Percentiles rank a stretch among this genome's conserved stretches.
Conservation (phyloP, 2,888 invertebrate genomes). For the Neoscelio sp. region DNA sequence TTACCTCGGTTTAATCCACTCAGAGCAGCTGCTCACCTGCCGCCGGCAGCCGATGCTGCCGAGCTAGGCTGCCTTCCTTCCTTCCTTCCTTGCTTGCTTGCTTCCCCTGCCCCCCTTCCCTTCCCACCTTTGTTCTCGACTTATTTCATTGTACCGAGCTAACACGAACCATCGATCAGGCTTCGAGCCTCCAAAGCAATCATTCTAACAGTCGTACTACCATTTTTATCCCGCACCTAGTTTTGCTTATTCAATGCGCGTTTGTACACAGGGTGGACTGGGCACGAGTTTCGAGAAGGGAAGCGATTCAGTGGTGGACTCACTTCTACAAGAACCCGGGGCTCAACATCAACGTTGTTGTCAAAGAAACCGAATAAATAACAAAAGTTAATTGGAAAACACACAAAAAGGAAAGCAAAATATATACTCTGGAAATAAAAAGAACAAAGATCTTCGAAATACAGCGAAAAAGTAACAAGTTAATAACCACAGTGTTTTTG, state of each 20-base stretch:
- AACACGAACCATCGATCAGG: slow-evolving; percentile 65
- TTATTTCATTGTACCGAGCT: slow-evolving; percentile 71
- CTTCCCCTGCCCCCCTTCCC: slow-evolving; percentile 46
- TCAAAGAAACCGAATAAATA: too few species aligned
- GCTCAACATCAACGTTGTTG: too few species aligned
- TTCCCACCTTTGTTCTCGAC: slow-evolving; percentile 74
- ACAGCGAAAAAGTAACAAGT: too few species aligned
- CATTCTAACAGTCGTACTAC: slow-evolving; percentile 33
- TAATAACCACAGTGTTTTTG: too few species aligned
- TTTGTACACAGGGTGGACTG: too few species aligned
- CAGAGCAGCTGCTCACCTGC: slow-evolving; percentile 78
- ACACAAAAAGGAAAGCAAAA: too few species aligned
- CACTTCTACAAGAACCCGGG: too few species aligned
- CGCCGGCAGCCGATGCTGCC: slow-evolving; percentile 70
- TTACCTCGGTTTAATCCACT: slow-evolving; percentile 81
- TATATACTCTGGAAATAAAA: too few species aligned
- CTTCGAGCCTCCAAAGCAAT: slow-evolving; percentile 64
- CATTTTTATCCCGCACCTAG: slow-evolving; percentile 19
- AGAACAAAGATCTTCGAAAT: too few species aligned
- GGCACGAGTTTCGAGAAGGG: too few species aligned
- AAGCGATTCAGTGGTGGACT: too few species aligned
- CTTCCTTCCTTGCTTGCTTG: slow-evolving; percentile 30
- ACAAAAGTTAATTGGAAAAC: too few species aligned
- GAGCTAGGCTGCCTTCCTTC: slow-evolving; percentile 54
- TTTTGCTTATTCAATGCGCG: slow-evolving; percentile 20